These are phyloP conservation scores for Lumbricus terrestris DNA, from an alignment of 2,888 invertebrate genomes.

Conservation along the genomic window DNA sequence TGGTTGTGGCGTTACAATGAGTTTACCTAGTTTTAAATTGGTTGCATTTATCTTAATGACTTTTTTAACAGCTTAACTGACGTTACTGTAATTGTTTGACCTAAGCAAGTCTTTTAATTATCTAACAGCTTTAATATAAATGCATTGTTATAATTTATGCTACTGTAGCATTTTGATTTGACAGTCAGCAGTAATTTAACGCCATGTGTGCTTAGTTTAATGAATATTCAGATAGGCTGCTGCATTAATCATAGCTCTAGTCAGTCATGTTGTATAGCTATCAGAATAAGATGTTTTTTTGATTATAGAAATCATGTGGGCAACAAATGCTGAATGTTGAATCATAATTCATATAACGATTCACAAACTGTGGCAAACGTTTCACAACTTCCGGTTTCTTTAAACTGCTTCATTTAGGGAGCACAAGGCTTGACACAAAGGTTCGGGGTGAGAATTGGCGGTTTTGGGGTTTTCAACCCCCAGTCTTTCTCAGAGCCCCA, in stretches of 20 bases:
- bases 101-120: background rate
- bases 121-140: background rate
- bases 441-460: no score
- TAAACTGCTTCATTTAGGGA: background rate
- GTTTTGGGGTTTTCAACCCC: no score
- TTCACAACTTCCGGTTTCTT: background rate
- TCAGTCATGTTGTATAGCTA: background rate
- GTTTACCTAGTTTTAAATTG: background rate
- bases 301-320: no score
- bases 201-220: background rate
- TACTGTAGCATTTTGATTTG: background rate
- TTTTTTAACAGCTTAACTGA: background rate
- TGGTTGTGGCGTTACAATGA: background rate
- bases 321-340: background rate
- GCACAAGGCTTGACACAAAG: no score
- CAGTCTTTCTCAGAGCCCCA: no score
- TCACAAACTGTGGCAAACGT: background rate
- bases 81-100: background rate
- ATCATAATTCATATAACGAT: background rate
- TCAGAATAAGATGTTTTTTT: background rate
- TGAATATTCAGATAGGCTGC: background rate
- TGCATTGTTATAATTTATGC: background rate
- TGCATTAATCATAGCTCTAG: slow-evolving; percentile 3
- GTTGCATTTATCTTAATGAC: background rate
- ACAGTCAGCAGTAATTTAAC: background rate